These are phyloP conservation scores for Hassar affinis DNA, from an alignment of 2,113 vertebrate species.

Conservation along the genomic window DNA sequence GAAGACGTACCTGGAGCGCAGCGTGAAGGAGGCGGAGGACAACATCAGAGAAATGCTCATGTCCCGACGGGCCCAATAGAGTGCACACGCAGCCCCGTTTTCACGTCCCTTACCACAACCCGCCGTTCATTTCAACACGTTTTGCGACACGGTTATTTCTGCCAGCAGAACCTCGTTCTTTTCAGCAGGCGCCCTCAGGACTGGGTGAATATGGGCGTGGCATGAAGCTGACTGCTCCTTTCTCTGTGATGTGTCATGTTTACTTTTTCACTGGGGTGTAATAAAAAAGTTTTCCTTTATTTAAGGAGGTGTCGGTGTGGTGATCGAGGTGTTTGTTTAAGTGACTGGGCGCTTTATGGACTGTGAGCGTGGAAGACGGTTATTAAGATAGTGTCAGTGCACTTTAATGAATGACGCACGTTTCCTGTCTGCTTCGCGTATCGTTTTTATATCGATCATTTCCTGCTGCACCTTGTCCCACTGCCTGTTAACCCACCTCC, in stretches of 20 bases:
- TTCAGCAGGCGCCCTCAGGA: neutral
- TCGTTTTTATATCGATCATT: slow-evolving; percentile 18
- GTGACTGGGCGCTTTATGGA: slow-evolving; percentile 31
- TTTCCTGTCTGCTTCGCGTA: neutral
- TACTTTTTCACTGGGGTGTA: slow-evolving; percentile 25
- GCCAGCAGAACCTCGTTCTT: slow-evolving; percentile 15
- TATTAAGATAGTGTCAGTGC: slow-evolving; percentile 25
- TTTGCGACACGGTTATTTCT: slow-evolving; percentile 11
- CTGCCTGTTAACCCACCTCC: neutral
- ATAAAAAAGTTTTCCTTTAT: slow-evolving; percentile 29
- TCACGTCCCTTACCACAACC: slow-evolving; percentile 28
- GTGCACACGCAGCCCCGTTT: neutral
- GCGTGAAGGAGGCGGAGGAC: slow-evolving; percentile 93
- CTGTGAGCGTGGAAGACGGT: neutral
- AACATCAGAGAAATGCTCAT: slow-evolving; percentile 96
- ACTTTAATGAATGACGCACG: neutral
- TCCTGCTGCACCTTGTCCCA: slow-evolving; percentile 6
- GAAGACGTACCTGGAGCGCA: slow-evolving; percentile 91
- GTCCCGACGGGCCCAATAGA: slow-evolving; percentile 85
- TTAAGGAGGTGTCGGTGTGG: slow-evolving; percentile 34
- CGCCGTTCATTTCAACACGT: slow-evolving; percentile 32
- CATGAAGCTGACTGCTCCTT: slow-evolving; percentile 1
- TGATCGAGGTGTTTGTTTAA: slow-evolving; percentile 45
- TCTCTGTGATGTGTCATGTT: slow-evolving; percentile 1
- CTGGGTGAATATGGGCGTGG: slow-evolving; percentile 14